Evolutionary conservation across 2,888 invertebrate genomes (phyloP).

Genomic region (Lobophora halterata): DNA sequence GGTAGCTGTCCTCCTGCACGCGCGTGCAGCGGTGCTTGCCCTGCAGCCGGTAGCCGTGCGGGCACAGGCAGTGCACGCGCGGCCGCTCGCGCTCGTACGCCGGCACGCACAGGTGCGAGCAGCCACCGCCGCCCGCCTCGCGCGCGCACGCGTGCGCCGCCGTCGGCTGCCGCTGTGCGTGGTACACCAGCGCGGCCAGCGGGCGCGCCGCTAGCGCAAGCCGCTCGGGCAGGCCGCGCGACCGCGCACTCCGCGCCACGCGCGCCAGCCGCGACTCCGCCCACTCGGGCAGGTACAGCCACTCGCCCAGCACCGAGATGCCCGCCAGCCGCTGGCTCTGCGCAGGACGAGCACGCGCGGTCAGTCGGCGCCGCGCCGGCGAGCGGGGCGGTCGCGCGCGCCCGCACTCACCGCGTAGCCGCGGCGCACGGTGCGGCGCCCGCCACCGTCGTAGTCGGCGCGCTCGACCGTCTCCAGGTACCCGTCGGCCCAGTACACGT

Average conservation of each 20-base stretch:
- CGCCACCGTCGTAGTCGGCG: slow-evolving; percentile 87
- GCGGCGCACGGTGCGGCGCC: slow-evolving; percentile 82
- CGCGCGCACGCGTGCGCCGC: slow-evolving; percentile 85
- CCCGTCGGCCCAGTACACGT: slow-evolving; percentile 90
- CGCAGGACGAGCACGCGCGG: neutral
- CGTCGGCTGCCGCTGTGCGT: slow-evolving; percentile 88
- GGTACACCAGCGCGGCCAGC: slow-evolving; percentile 85
- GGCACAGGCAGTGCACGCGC: slow-evolving; percentile 86
- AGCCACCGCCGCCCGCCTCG: slow-evolving; percentile 84
- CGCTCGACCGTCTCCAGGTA: slow-evolving; percentile 90
- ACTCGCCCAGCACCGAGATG: slow-evolving; percentile 87
- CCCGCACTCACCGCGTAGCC: slow-evolving; percentile 66
- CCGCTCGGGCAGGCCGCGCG: slow-evolving; percentile 15
- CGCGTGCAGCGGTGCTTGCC: slow-evolving; percentile 82
- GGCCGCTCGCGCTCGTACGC: slow-evolving; percentile 63
- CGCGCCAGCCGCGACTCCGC: slow-evolving; percentile 78
- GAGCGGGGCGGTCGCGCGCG: neutral
- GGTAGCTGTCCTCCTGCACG: slow-evolving; percentile 82
- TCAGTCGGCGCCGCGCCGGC: neutral
- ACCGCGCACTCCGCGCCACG: slow-evolving; percentile 13
- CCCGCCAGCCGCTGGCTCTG: slow-evolving; percentile 85
- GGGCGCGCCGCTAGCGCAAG: slow-evolving; percentile 59
- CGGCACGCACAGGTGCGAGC: slow-evolving; percentile 89
- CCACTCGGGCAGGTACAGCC: slow-evolving; percentile 88
- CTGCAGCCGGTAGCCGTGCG: slow-evolving; percentile 84